phyloP scores from a whole-genome alignment of 2,113 vertebrate genomes.

The Limnothrissa miodon region DNA sequence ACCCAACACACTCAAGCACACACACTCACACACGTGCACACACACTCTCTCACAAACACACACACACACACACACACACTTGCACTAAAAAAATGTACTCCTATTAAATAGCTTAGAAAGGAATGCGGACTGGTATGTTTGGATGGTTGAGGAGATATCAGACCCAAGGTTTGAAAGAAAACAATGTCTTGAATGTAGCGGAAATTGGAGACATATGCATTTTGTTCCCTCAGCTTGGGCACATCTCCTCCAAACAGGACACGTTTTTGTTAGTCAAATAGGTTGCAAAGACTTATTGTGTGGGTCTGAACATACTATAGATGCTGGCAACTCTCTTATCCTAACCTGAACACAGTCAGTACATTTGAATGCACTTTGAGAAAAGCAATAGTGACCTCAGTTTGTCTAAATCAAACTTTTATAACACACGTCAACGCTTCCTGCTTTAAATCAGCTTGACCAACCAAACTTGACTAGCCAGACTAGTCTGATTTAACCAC shows the following conservation, averaged over 20 bases:
- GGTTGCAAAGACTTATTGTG: conserved; percentile 3
- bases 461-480: no score
- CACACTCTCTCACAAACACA: not conserved
- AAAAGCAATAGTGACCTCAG: no score
- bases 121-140: conserved; percentile 10
- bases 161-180: conserved; percentile 1
- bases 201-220: conserved; percentile 13
- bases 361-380: no score
- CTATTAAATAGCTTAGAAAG: conserved; percentile 5
- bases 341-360: conserved; percentile 29
- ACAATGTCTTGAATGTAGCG: conserved; percentile 6
- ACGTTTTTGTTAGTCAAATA: conserved; percentile 9
- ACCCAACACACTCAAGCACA: not conserved
- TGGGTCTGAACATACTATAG: not conserved
- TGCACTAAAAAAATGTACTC: not conserved
- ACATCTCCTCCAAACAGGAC: not conserved
- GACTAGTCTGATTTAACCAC: no score
- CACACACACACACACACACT: not conserved
- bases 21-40: not conserved
- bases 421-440: no score
- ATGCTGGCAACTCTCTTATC: not conserved
- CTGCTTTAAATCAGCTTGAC: no score
- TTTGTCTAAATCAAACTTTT: no score
- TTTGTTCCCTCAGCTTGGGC: not conserved
- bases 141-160: not conserved